phyloP scores from a whole-genome alignment of 2,888 invertebrate species.

The Dugesia japonica region DNA sequence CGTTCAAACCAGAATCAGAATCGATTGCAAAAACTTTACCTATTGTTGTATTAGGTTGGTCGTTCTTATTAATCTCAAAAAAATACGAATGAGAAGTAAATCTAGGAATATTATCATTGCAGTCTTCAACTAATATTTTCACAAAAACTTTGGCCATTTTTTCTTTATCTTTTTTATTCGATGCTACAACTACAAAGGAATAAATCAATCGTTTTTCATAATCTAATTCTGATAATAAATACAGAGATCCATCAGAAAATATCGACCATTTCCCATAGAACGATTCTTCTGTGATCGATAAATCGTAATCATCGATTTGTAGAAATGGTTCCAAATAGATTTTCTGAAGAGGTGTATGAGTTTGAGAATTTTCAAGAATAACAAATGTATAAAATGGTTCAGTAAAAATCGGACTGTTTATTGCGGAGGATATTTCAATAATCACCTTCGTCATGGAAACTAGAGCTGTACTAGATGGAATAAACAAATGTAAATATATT shows the following conservation, averaged over 20 bases:
- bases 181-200: background rate
- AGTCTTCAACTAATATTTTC: background rate
- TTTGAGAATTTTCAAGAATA: background rate
- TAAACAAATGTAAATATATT: too few species aligned
- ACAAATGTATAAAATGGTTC: background rate
- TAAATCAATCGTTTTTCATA: background rate
- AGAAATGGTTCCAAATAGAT: background rate
- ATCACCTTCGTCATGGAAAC: background rate
- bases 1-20: background rate
- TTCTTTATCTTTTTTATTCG: background rate
- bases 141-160: background rate
- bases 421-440: background rate
- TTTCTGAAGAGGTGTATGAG: background rate
- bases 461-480: too few species aligned
- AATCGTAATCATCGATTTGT: background rate
- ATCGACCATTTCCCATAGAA: background rate
- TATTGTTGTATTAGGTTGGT: background rate
- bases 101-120: background rate
- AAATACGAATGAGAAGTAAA: background rate
- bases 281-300: background rate
- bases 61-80: background rate
- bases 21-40: background rate
- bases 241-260: background rate
- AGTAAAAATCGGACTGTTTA: background rate
- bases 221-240: background rate